Evolutionary conservation across 2,888 invertebrate species (phyloP).

Genomic region (Hoplodrina ambigua): DNA sequence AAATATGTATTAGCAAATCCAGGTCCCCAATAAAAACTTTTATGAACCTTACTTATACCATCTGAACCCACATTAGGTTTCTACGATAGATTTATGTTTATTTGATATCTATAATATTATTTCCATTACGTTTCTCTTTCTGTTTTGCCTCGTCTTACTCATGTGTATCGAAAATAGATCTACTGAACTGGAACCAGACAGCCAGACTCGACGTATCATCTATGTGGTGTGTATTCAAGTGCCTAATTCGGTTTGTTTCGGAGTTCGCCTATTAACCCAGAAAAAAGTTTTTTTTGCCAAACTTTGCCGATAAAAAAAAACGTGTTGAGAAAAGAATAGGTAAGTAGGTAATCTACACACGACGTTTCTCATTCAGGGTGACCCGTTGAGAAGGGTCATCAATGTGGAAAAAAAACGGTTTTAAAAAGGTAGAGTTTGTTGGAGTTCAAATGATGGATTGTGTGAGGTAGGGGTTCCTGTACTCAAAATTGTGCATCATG

Average conservation of each 20-base stretch:
- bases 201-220: constrained; percentile 62
- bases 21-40: constrained; percentile 35
- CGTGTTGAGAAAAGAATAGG: no score
- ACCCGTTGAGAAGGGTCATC: no score
- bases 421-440: no score
- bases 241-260: constrained; percentile 12
- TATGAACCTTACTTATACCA: constrained; percentile 6
- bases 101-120: constrained; percentile 33
- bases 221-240: constrained; percentile 38
- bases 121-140: constrained; percentile 24
- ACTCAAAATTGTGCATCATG: not conserved
- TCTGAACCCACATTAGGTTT: constrained; percentile 13
- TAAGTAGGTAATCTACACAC: no score
- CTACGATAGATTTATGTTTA: constrained; percentile 8
- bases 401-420: no score
- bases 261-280: constrained; percentile 4
- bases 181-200: constrained; percentile 57
- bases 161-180: constrained; percentile 59
- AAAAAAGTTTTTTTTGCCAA: not conserved
- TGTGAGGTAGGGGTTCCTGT: no score
- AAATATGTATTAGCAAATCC: constrained; percentile 4
- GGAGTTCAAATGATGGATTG: no score
- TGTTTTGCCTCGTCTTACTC: constrained; percentile 53
- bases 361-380: no score
- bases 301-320: no score